Base-by-base conservation (phyloP, 2,888 invertebrate genomes). In the Conomelus anceps region DNA sequence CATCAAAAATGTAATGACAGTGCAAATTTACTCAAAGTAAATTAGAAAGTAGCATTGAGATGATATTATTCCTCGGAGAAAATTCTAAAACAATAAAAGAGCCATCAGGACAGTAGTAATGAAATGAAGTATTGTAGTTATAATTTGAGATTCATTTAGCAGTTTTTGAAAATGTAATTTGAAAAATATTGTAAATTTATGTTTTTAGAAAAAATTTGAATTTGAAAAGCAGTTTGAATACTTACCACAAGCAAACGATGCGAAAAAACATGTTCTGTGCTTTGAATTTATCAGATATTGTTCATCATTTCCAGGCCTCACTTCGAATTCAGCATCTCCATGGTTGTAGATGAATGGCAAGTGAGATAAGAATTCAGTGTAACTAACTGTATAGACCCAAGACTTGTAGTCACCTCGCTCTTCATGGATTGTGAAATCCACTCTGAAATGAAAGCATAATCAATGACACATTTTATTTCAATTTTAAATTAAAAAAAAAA, bases 351-450 rank as follows among this genome's bases (percentile, higher is more conserved):
- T 94, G 91, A 95, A 94, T 0, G 96, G 96, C 93, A 96, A 94
- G 90, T 95, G 95, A 1, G 95, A 95, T 86, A 96, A 93, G 91
- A 94, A 93, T 92, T 96, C 96, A 1, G 94, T 94, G 92, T 96
- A 96, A 34, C 91, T 89, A 20, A 92, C 95, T 0, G 95, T 94
- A 92, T 96, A 96, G 91, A 95, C 95, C 96, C 96, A 96, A 91
- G 96, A 94, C 87, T 95, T 95, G 91, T 95, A 95, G 92, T 95
- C 95, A 1, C 96, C 96, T 90, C 94, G 94, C 92, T 96, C 96
- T 0, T 94, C 93, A 0, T 95, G 93, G 86, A 96, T 94, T 91
- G 94, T 94, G 92, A 96, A 96, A 92, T 95, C 94, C 22, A 94
- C 93, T 91, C 96, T 96, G 91, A 89, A 93, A 93, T n/a, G 89